These are phyloP conservation scores for Diabrotica undecimpunctata DNA, from an alignment of 1,140 invertebrate species.

Conservation along the genomic window DNA sequence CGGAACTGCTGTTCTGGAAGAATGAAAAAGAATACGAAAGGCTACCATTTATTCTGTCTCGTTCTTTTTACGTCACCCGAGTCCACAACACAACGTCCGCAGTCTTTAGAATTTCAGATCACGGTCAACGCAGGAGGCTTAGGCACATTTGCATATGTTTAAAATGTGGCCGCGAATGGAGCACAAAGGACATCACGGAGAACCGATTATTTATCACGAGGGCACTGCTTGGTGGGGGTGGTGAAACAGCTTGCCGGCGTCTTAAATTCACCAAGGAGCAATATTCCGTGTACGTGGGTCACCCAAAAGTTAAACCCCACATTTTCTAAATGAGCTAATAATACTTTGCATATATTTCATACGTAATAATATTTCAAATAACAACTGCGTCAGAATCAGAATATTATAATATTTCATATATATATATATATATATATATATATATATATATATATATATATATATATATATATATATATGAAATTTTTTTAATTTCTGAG, in stretches of 20 bases:
- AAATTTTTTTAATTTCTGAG: too few relatives aligned
- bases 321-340: too few relatives aligned
- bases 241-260: slow-evolving; percentile 35
- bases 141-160: slow-evolving; percentile 46
- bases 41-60: not conserved
- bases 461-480: too few relatives aligned
- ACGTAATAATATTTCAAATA: too few relatives aligned
- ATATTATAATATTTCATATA: too few relatives aligned
- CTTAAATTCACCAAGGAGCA: slow-evolving; percentile 25
- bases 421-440: too few relatives aligned
- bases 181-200: slow-evolving; percentile 45
- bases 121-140: slow-evolving; percentile 38
- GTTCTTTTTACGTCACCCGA: not conserved
- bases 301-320: too few relatives aligned
- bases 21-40: too few relatives aligned
- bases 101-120: slow-evolving; percentile 36
- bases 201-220: slow-evolving; percentile 46
- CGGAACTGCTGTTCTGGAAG: too few relatives aligned
- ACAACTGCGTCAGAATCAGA: too few relatives aligned
- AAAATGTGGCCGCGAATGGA: slow-evolving; percentile 44
- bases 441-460: too few relatives aligned
- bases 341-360: too few relatives aligned
- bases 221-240: slow-evolving; percentile 22
- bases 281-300: not conserved
- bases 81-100: slow-evolving; percentile 18